phyloP scores from a whole-genome alignment of 2,113 vertebrate genomes.

The Condylura cristata region DNA sequence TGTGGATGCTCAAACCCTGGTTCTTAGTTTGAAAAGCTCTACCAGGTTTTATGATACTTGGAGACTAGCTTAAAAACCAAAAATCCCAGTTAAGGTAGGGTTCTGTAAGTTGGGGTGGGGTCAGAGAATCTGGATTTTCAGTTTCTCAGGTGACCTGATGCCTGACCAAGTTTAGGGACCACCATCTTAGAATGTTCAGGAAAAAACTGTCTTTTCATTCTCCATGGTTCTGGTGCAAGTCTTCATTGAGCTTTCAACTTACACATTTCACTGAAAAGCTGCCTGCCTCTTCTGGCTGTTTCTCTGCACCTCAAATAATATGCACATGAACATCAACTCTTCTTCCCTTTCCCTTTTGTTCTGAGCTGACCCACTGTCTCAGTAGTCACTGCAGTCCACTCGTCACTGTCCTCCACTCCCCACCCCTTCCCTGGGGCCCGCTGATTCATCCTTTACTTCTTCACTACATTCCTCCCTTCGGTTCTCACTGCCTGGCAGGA shows the following conservation, averaged over 20 bases:
- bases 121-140: conserved; percentile 20
- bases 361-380: not conserved
- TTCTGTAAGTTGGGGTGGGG: not conserved
- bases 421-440: no score
- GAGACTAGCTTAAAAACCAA: not conserved
- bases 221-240: not conserved
- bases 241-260: not conserved
- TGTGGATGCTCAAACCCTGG: not conserved
- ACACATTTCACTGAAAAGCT: not conserved
- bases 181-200: not conserved
- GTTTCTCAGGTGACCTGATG: not conserved
- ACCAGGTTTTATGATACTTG: not conserved
- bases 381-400: not conserved
- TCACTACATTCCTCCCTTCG: not conserved
- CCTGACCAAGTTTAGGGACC: not conserved
- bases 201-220: not conserved
- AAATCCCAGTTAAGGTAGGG: not conserved
- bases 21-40: conserved; percentile 21
- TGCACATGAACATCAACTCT: not conserved
- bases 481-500: not conserved
- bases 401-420: not conserved
- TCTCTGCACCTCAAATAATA: not conserved
- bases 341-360: not conserved
- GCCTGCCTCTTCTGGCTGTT: not conserved
- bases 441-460: not conserved